phyloP scores from a whole-genome alignment of 1,140 invertebrate genomes.

The Bombus picipes region DNA sequence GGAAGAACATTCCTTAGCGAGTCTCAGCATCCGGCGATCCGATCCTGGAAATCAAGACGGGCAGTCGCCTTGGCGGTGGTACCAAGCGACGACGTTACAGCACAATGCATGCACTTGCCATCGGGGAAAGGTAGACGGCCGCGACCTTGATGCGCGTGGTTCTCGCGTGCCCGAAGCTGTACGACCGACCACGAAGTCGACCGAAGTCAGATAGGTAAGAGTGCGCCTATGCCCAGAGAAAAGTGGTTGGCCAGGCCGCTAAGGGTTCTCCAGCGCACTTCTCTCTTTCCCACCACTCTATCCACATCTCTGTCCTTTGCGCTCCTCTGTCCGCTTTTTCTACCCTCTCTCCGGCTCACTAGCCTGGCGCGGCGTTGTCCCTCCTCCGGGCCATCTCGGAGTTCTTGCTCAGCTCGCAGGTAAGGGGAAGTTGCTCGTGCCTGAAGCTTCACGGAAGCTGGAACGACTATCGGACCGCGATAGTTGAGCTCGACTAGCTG shows the following conservation, averaged over 20 bases:
- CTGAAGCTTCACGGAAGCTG: slow-evolving; percentile 76
- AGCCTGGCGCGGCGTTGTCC: slow-evolving; percentile 20
- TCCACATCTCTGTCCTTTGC: neutral
- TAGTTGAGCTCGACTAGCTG: slow-evolving; percentile 62
- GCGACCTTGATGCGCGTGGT: slow-evolving; percentile 83
- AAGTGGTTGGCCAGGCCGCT: slow-evolving; percentile 59
- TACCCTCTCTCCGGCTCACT: neutral
- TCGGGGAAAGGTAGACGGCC: slow-evolving; percentile 78
- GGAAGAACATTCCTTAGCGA: neutral
- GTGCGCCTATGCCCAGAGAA: slow-evolving; percentile 50
- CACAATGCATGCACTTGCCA: slow-evolving; percentile 73
- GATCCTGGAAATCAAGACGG: slow-evolving; percentile 59
- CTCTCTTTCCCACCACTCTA: neutral
- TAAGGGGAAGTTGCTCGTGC: slow-evolving; percentile 43
- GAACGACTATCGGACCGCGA: slow-evolving; percentile 62
- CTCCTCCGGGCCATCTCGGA: neutral
- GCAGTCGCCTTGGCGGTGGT: slow-evolving; percentile 52
- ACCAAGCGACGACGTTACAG: slow-evolving; percentile 64
- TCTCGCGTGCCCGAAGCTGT: slow-evolving; percentile 81
- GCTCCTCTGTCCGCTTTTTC: neutral
- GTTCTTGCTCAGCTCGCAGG: slow-evolving; percentile 19
- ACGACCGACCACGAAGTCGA: slow-evolving; percentile 71
- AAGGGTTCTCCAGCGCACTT: slow-evolving; percentile 52
- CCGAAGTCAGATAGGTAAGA: slow-evolving; percentile 65
- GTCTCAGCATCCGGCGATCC: slow-evolving; percentile 14